Evolutionary conservation across 2,113 vertebrate species (phyloP).

Genomic region (Syngnathus typhle): DNA sequence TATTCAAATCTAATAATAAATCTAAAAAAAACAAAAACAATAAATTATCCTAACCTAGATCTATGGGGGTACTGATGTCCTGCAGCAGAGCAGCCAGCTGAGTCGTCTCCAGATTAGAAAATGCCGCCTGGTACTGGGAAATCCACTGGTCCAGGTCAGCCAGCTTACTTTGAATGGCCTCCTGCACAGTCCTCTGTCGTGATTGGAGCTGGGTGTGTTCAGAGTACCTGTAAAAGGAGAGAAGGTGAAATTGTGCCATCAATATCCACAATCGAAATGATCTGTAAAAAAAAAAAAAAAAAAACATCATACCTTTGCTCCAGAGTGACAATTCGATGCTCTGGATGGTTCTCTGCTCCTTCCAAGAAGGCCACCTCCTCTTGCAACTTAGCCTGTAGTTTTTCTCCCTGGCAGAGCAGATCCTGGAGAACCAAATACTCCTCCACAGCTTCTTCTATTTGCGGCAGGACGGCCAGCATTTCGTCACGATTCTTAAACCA

Average conservation of each 20-base stretch:
- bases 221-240: slow-evolving; percentile 76
- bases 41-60: slow-evolving; percentile 75
- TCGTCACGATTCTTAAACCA: slow-evolving; percentile 99
- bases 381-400: slow-evolving; percentile 81
- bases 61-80: slow-evolving; percentile 94
- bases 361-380: slow-evolving; percentile 90
- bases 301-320: slow-evolving; percentile 79
- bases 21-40: not conserved
- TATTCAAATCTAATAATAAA: no score
- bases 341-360: slow-evolving; percentile 82
- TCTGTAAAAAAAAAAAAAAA: no score
- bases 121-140: slow-evolving; percentile 95
- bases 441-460: slow-evolving; percentile 84
- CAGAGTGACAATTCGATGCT: slow-evolving; percentile 86
- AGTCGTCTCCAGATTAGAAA: slow-evolving; percentile 87
- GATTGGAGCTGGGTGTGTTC: slow-evolving; percentile 95
- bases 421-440: slow-evolving; percentile 89
- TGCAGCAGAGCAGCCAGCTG: slow-evolving; percentile 94
- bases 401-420: slow-evolving; percentile 84
- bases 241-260: not conserved
- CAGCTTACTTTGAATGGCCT: slow-evolving; percentile 91
- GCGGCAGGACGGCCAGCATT: slow-evolving; percentile 88
- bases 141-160: slow-evolving; percentile 96
- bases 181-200: slow-evolving; percentile 88
- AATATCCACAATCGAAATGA: not conserved